Percentiles rank a stretch among this genome's conserved stretches.
Conservation (phyloP, 1,140 invertebrate species). For the Amyelois transitella region DNA sequence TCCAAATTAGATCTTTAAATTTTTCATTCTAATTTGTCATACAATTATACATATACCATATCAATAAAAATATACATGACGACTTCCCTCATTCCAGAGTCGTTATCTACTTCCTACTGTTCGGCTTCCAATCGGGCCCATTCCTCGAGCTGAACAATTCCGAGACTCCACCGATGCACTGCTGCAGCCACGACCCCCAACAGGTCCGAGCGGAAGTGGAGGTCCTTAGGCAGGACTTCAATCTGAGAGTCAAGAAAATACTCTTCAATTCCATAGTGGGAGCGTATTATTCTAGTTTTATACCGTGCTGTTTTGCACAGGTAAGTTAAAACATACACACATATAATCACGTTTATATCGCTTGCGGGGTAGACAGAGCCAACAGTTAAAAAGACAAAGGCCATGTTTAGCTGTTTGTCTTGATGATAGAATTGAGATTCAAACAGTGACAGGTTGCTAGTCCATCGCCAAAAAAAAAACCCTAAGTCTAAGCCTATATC, state of each 20-base stretch:
- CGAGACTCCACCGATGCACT: slow-evolving; percentile 76
- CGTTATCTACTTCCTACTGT: slow-evolving; percentile 89
- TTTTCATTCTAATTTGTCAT: neutral
- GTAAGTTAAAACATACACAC: slow-evolving; percentile 76
- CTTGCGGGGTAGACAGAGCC: too few relatives aligned
- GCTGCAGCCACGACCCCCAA: slow-evolving; percentile 80
- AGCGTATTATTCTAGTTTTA: slow-evolving; percentile 93
- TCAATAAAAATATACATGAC: too few relatives aligned
- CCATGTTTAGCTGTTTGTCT: too few relatives aligned
- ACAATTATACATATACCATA: neutral
- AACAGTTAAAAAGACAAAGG: too few relatives aligned
- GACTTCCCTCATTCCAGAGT: slow-evolving; percentile 73
- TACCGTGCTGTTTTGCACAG: slow-evolving; percentile 92
- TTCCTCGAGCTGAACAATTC: slow-evolving; percentile 79
- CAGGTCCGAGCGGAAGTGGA: slow-evolving; percentile 91
- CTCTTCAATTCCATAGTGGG: slow-evolving; percentile 92
- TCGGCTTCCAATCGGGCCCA: slow-evolving; percentile 82
- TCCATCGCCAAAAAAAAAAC: too few relatives aligned
- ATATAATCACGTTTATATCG: too few relatives aligned
- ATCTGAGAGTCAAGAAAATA: slow-evolving; percentile 89
- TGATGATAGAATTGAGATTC: too few relatives aligned
- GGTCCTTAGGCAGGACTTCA: slow-evolving; percentile 89
- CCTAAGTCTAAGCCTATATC: too few relatives aligned
- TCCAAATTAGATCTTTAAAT: too few relatives aligned
- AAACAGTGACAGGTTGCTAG: too few relatives aligned